These are phyloP conservation scores for Portevinia maculata DNA, from an alignment of 2,888 invertebrate species.

Conservation along the genomic window DNA sequence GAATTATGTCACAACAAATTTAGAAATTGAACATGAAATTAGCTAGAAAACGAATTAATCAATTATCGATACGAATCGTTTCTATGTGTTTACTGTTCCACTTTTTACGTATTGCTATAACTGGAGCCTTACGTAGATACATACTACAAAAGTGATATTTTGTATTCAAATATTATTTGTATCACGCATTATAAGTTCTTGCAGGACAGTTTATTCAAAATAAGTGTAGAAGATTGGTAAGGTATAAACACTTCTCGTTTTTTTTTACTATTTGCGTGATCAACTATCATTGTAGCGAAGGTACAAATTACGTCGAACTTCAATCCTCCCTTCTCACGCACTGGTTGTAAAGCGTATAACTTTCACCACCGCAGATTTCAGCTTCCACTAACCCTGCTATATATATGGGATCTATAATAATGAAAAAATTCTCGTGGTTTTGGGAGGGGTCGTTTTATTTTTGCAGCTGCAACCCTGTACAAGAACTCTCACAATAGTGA, in stretches of 20 bases:
- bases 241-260: slow-evolving; percentile 14
- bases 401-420: slow-evolving; percentile 45
- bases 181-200: too few relatives aligned
- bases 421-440: slow-evolving; percentile 51
- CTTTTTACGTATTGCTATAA: too few relatives aligned
- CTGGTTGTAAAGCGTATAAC: slow-evolving; percentile 44
- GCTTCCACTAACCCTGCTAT: slow-evolving; percentile 63
- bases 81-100: too few relatives aligned
- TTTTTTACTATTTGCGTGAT: slow-evolving; percentile 66
- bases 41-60: too few relatives aligned
- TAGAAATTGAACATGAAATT: too few relatives aligned
- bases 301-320: slow-evolving; percentile 52
- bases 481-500: slow-evolving; percentile 67
- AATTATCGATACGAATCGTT: too few relatives aligned
- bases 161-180: too few relatives aligned
- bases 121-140: too few relatives aligned
- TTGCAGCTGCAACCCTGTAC: slow-evolving; percentile 71
- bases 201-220: too few relatives aligned
- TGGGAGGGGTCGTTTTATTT: slow-evolving; percentile 67
- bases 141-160: too few relatives aligned
- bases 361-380: slow-evolving; percentile 66
- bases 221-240: too few relatives aligned
- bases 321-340: slow-evolving; percentile 63
- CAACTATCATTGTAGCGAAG: slow-evolving; percentile 54
- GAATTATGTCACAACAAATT: too few relatives aligned